Evolutionary conservation across 37 sponge, comb jelly and placozoan species (phyloP).

Genomic region (Amphimedon queenslandica): DNA sequence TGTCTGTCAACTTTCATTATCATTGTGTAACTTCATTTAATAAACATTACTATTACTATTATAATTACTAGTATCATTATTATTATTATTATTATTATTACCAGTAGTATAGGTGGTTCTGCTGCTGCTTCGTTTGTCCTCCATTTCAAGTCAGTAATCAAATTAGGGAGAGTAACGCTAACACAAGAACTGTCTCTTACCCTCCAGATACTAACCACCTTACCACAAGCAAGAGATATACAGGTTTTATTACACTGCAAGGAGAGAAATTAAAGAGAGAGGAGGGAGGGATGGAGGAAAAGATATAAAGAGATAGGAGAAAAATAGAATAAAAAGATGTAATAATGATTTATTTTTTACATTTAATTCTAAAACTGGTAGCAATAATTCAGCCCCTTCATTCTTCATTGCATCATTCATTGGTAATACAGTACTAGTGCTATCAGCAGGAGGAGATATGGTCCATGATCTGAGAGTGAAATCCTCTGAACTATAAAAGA

Average conservation of each 20-base stretch:
- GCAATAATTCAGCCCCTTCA: background rate
- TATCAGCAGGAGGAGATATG: background rate
- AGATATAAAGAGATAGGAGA: background rate
- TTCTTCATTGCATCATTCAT: background rate
- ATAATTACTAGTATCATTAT: too few relatives aligned
- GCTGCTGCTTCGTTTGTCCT: constrained; percentile 27
- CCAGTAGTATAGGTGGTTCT: background rate
- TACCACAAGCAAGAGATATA: constrained; percentile 29
- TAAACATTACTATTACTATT: too few relatives aligned
- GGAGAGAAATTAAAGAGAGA: background rate
- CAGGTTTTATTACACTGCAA: constrained; percentile 23
- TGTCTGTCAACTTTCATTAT: too few relatives aligned
- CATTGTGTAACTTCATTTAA: too few relatives aligned
- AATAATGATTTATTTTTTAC: background rate
- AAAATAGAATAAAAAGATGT: background rate
- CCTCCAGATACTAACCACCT: constrained; percentile 41
- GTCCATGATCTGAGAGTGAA: background rate
- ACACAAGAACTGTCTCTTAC: constrained; percentile 27
- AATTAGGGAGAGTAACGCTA: constrained; percentile 23
- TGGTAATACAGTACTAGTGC: background rate
- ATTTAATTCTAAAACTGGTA: constrained; percentile 6
- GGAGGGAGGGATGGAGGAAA: background rate
- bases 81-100: too few relatives aligned
- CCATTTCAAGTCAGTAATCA: constrained; percentile 50
- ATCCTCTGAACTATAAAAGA: constrained; percentile 6